These are phyloP conservation scores for Ennomos fuscantarius DNA, from an alignment of 2,888 invertebrate species.

Conservation along the genomic window DNA sequence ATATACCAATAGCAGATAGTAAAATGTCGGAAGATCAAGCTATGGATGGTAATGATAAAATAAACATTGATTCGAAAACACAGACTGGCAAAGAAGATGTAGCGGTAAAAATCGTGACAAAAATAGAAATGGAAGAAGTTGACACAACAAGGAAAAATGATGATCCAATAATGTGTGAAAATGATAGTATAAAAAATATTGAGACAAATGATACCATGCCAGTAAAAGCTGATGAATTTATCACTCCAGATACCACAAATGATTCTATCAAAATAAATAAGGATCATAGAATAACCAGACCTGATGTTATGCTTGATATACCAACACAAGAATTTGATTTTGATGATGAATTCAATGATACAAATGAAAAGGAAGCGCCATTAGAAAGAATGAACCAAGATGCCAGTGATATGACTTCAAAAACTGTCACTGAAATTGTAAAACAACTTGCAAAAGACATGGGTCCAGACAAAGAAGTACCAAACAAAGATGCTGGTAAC, in stretches of 20 bases:
- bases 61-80: constrained; percentile 1
- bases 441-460: constrained; percentile 14
- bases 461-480: not conserved
- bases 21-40: not conserved
- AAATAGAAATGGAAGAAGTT: not conserved
- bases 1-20: too few relatives aligned
- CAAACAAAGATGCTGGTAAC: not conserved
- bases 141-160: constrained; percentile 2
- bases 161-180: too few relatives aligned
- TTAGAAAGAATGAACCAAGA: not conserved
- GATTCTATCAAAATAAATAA: constrained; percentile 31
- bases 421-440: constrained; percentile 20
- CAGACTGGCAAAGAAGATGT: not conserved
- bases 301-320: constrained; percentile 73
- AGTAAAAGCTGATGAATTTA: constrained; percentile 15
- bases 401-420: constrained; percentile 15
- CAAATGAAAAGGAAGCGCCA: constrained; percentile 2
- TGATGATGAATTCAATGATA: constrained; percentile 39
- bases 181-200: not conserved
- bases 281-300: constrained; percentile 61
- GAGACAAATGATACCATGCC: not conserved
- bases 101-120: not conserved
- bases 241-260: constrained; percentile 22
- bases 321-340: constrained; percentile 65
- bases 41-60: constrained; percentile 1